Evolutionary conservation across 1,140 invertebrate genomes (phyloP).

Genomic region (Streblospio benedicti): DNA sequence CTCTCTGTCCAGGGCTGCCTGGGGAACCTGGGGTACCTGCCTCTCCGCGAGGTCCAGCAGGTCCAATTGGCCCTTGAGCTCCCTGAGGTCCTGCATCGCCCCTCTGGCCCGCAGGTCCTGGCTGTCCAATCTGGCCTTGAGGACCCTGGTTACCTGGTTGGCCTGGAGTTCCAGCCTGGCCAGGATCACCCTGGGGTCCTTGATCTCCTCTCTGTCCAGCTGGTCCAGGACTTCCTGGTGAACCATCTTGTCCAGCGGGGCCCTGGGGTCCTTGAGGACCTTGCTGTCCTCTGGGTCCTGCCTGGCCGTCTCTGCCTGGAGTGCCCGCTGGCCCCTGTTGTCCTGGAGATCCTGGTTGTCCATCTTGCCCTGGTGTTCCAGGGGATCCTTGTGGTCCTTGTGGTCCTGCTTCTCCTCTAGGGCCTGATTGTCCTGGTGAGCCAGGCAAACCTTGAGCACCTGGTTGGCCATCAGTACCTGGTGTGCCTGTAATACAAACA

Average conservation of each 20-base stretch:
- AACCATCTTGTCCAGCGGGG: conserved; percentile 52
- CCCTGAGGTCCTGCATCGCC: conserved; percentile 27
- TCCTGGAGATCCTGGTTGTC: conserved; percentile 6
- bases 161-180: conserved; percentile 18
- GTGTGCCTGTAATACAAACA: conserved; percentile 56
- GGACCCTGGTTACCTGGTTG: not conserved
- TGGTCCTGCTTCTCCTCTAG: conserved; percentile 55
- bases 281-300: conserved; percentile 46
- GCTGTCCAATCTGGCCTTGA: conserved; percentile 9
- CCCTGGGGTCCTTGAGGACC: conserved; percentile 51
- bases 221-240: conserved; percentile 50
- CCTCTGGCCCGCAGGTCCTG: conserved; percentile 16
- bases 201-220: conserved; percentile 45
- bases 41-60: conserved; percentile 36
- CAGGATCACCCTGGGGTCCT: conserved; percentile 51
- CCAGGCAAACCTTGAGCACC: conserved; percentile 44
- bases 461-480: conserved; percentile 51
- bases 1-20: conserved; percentile 35
- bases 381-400: conserved; percentile 51
- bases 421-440: conserved; percentile 29
- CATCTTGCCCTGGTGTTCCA: conserved; percentile 8
- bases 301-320: conserved; percentile 23
- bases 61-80: conserved; percentile 43
- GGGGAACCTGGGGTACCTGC: conserved; percentile 23
- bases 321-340: conserved; percentile 1